phyloP scores from a whole-genome alignment of 2,113 vertebrate species.

The Charadrius vociferus region DNA sequence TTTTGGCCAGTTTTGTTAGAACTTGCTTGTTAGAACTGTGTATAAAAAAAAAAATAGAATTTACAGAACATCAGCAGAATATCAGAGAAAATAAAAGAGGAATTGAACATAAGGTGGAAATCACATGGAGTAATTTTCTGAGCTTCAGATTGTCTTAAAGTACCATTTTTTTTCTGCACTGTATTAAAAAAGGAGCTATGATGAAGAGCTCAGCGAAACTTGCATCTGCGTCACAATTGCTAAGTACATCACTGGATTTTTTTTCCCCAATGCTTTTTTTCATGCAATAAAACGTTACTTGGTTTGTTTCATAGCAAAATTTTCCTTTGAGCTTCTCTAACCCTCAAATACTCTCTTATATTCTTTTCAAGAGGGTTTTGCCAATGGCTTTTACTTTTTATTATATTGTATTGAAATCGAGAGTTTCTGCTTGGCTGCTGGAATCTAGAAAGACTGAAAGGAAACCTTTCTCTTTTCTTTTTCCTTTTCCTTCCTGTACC shows the following conservation, averaged over 20 bases:
- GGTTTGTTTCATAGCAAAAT: neutral
- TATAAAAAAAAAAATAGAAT: neutral
- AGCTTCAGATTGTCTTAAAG: neutral
- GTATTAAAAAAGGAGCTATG: neutral
- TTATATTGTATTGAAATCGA: neutral
- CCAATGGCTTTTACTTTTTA: neutral
- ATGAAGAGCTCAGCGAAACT: neutral
- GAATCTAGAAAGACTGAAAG: neutral
- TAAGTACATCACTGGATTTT: neutral
- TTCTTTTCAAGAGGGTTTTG: neutral
- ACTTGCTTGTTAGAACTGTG: neutral
- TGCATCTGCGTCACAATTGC: neutral
- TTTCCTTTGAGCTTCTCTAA: neutral
- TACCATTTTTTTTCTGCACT: neutral
- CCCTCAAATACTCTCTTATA: neutral
- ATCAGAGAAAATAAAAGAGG: neutral
- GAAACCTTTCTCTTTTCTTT: neutral
- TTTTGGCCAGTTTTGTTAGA: neutral
- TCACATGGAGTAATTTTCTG: neutral
- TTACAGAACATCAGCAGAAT: neutral
- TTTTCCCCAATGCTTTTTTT: neutral
- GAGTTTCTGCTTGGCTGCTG: neutral
- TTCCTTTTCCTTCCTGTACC: neutral
- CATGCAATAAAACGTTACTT: neutral
- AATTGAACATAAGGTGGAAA: neutral